phyloP scores from a whole-genome alignment of 2,888 invertebrate genomes.

The Stenodera caucasica region DNA sequence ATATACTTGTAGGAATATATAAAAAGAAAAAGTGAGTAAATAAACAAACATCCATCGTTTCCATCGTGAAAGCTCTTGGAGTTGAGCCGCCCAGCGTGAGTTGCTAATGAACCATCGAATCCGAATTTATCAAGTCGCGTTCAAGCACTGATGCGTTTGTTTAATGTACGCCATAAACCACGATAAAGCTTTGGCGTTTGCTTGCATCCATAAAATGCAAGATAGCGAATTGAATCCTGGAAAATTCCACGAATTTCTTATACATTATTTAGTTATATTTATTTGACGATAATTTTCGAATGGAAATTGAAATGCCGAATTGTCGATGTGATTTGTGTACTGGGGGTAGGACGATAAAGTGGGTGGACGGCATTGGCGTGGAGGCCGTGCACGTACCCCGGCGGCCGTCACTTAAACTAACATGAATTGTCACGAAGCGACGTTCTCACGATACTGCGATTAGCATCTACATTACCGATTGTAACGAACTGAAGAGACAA shows the following conservation, averaged over 20 bases:
- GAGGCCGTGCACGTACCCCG: slow-evolving; percentile 32
- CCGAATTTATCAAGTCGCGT: slow-evolving; percentile 47
- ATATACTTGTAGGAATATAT: neutral
- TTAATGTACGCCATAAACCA: slow-evolving; percentile 48
- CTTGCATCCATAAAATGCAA: slow-evolving; percentile 2
- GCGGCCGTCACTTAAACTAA: slow-evolving; percentile 39
- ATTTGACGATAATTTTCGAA: neutral
- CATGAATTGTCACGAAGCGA: slow-evolving; percentile 49
- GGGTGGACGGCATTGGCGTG: slow-evolving; percentile 19
- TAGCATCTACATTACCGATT: slow-evolving; percentile 52
- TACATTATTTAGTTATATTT: no score
- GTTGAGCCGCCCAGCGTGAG: slow-evolving; percentile 28
- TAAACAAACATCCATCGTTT: slow-evolving; percentile 6
- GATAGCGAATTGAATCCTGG: slow-evolving; percentile 6
- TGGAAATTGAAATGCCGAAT: neutral
- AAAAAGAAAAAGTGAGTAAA: neutral
- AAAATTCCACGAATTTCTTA: neutral
- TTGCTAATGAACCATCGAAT: slow-evolving; percentile 46
- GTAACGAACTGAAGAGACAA: slow-evolving; percentile 41
- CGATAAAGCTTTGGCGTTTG: slow-evolving; percentile 36
- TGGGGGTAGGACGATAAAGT: slow-evolving; percentile 1
- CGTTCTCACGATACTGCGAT: slow-evolving; percentile 49
- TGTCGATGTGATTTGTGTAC: no score
- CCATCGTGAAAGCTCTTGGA: slow-evolving; percentile 5
- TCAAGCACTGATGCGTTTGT: slow-evolving; percentile 41